Evolutionary conservation across 2,113 vertebrate genomes (phyloP), one percentile per base, ranked within the genome.

Genomic region (Varanus komodoensis): DNA sequence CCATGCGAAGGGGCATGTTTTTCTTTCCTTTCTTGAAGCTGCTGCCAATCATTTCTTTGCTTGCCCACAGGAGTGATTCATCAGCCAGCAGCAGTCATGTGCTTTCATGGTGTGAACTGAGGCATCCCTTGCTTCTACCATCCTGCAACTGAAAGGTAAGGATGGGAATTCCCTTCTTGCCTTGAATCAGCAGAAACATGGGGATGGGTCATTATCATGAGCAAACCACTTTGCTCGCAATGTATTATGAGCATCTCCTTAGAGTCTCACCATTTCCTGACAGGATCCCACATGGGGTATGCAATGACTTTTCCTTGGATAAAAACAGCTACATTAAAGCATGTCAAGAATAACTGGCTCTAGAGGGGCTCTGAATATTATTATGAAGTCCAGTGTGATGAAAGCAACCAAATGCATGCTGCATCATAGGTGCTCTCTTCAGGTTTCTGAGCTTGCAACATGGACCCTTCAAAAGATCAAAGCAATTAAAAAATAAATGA

Each of bases 401-500:
- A 87, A n/a, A 90, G 73, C 50, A 88, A 34, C 87, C 73, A 87
- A 92, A 91, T 93, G n/a, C 23, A 69, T 32, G 73, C 67, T 89
- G 50, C 57, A 84, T 86, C 6, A 11, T 1, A 15, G 48, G 8
- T 90, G 52, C 14, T 87, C 44, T 77, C 67, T 90, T 93, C 34
- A 71, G 87, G 88, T 48, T 93, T 93, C 93, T 83, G 67, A 89
- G 86, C 44, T 61, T 11, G 0, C 71, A 94, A 92, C 77, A 82
- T 3, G 69, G 89, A 91, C 83, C 93, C 91, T 91, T 89, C 86
- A 91, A 91, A 94, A 95, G 87, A 96, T 92, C 89, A 95, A 93
- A 96, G 89, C 90, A 95, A 96, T 96, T 94, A 89, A 91, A 93
- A 92, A 89, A 91, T 17, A 93, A 96, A 92, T 86, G 64, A 93